These are phyloP conservation scores for Spilarctia lutea DNA, from an alignment of 2,888 invertebrate genomes.

Conservation along the genomic window DNA sequence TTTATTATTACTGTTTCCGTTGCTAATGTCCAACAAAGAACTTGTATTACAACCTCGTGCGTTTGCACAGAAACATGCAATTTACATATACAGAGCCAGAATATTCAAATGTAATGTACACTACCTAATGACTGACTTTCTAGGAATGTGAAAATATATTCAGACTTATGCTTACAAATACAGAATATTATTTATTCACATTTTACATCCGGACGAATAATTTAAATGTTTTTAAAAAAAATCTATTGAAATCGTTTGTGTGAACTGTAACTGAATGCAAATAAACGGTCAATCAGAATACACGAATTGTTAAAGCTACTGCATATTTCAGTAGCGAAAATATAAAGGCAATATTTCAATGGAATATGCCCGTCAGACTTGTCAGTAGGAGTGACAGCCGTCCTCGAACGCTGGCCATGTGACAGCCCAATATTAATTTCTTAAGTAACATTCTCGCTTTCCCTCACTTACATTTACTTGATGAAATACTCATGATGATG, in stretches of 20 bases:
- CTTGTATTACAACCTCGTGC: constrained; percentile 36
- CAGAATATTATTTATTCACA: constrained; percentile 31
- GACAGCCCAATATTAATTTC: constrained; percentile 74
- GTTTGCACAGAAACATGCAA: constrained; percentile 50
- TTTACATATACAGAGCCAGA: constrained; percentile 50
- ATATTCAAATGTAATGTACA: constrained; percentile 51
- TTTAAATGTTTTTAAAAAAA: background rate
- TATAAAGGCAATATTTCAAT: constrained; percentile 47
- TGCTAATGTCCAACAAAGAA: constrained; percentile 10
- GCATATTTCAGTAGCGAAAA: constrained; percentile 38
- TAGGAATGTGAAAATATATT: constrained; percentile 40
- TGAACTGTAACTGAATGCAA: constrained; percentile 29
- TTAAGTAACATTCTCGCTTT: constrained; percentile 65
- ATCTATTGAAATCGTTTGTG: constrained; percentile 3
- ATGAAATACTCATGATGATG: constrained; percentile 68
- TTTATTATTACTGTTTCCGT: constrained; percentile 23
- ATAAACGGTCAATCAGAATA: constrained; percentile 45
- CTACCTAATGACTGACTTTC: constrained; percentile 44
- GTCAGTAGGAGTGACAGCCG: constrained; percentile 50
- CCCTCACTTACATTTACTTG: constrained; percentile 70
- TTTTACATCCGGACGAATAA: constrained; percentile 18
- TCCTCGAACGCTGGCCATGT: constrained; percentile 43
- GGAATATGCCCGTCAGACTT: constrained; percentile 32
- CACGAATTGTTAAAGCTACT: constrained; percentile 32
- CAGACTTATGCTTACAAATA: constrained; percentile 16